Conservation (phyloP, 2,888 invertebrate genomes). For the Anthophora plumipes region DNA sequence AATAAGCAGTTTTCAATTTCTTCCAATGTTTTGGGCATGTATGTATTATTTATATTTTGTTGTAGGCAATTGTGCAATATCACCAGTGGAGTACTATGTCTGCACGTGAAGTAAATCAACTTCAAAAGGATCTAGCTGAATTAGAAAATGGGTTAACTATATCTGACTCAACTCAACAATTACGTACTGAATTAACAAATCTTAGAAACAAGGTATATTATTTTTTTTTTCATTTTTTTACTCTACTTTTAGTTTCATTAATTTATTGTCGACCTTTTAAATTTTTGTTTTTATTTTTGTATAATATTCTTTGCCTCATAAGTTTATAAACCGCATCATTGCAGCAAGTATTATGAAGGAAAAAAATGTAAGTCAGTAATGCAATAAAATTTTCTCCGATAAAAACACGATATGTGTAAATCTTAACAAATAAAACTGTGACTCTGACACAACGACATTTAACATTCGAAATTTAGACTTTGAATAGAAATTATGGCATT, state of each 20-base stretch:
- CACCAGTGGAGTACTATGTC: constrained; percentile 92
- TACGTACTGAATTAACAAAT: constrained; percentile 90
- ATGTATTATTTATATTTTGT: constrained; percentile 17
- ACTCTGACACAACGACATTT: constrained; percentile 50
- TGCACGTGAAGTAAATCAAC: constrained; percentile 90
- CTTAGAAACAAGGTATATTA: constrained; percentile 89
- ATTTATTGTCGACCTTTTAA: background rate
- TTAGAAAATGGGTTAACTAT: constrained; percentile 89
- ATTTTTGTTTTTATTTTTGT: constrained; percentile 15
- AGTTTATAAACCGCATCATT: constrained; percentile 40
- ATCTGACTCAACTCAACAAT: constrained; percentile 89
- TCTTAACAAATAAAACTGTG: constrained; percentile 59
- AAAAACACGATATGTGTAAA: constrained; percentile 38
- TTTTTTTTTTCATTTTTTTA: background rate
- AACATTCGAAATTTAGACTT: constrained; percentile 67
- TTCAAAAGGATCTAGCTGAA: constrained; percentile 89
- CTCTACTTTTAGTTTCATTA: background rate
- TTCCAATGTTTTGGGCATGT: background rate
- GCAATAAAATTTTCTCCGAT: constrained; percentile 30
- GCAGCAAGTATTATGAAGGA: constrained; percentile 35
- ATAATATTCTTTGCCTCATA: constrained; percentile 18
- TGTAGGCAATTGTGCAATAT: constrained; percentile 87
- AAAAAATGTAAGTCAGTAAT: constrained; percentile 48
- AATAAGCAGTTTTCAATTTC: background rate
- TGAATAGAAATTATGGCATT: constrained; percentile 83